Conservation (phyloP, 2,113 vertebrate species). For the Canis aureus region DNA sequence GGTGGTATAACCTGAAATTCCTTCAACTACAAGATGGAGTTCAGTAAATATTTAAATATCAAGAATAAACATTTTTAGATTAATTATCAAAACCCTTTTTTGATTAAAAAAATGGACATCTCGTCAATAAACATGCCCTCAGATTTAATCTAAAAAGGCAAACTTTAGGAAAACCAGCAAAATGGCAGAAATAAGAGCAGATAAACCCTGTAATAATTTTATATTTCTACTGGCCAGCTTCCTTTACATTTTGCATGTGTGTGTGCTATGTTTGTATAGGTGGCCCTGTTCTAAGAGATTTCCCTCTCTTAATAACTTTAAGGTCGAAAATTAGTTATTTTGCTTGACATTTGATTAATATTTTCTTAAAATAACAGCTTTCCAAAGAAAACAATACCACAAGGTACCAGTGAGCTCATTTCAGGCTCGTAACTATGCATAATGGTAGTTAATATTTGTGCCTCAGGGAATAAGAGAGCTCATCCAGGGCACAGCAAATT, state of each 20-base stretch:
- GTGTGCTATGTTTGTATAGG: not conserved
- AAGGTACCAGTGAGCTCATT: not conserved
- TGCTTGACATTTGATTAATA: not conserved
- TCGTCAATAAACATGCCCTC: not conserved
- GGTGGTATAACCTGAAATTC: not conserved
- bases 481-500: not conserved
- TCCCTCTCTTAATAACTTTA: not conserved
- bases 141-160: not conserved
- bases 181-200: not conserved
- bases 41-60: conserved; percentile 17
- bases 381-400: not conserved
- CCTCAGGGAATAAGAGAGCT: not conserved
- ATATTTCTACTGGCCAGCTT: conserved; percentile 3
- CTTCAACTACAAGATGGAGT: not conserved
- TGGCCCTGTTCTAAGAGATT: not conserved
- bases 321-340: conserved; percentile 6
- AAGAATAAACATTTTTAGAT: conserved; percentile 2
- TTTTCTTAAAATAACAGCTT: conserved; percentile 41
- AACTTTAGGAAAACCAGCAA: not conserved
- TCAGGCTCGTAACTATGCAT: not conserved
- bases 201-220: not conserved
- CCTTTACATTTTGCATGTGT: not conserved
- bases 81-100: not conserved
- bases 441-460: not conserved
- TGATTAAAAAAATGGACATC: not conserved